phyloP scores from a whole-genome alignment of 2,888 invertebrate genomes.

The Parnassius glacialis region DNA sequence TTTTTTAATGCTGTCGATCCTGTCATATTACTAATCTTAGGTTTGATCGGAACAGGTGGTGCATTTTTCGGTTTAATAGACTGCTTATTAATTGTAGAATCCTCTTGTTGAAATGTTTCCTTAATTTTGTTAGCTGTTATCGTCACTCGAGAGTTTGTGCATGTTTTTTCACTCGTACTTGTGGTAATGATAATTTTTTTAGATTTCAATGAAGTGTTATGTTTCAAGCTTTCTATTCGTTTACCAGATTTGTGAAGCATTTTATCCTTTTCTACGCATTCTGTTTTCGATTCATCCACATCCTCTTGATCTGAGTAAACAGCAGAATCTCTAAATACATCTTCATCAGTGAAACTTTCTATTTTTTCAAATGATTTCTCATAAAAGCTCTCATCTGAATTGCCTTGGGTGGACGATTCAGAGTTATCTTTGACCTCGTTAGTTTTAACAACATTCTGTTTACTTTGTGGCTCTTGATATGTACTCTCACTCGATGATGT shows the following conservation, averaged over 20 bases:
- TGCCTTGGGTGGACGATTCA: conserved; percentile 39
- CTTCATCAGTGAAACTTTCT: conserved; percentile 85
- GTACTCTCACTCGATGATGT: conserved; percentile 79
- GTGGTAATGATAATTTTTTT: conserved; percentile 49
- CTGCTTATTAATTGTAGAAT: conserved; percentile 35
- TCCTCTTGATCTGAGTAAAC: conserved; percentile 90
- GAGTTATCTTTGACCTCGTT: conserved; percentile 35
- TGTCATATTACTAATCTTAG: conserved; percentile 63
- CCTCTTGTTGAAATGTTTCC: conserved; percentile 36
- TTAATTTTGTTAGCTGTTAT: conserved; percentile 46
- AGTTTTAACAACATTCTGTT: conserved; percentile 36
- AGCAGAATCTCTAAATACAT: conserved; percentile 89
- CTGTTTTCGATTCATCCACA: conserved; percentile 49
- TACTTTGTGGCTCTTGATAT: conserved; percentile 55
- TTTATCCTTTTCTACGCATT: conserved; percentile 39
- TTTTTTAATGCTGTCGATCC: conserved; percentile 40
- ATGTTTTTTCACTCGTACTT: conserved; percentile 45
- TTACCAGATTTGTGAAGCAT: conserved; percentile 45
- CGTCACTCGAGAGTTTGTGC: conserved; percentile 42
- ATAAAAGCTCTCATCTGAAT: conserved; percentile 86
- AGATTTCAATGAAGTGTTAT: conserved; percentile 54
- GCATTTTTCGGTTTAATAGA: conserved; percentile 75
- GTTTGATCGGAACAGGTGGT: conserved; percentile 85
- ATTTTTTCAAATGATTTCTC: conserved; percentile 88
- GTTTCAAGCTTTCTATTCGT: conserved; percentile 56